Base-by-base conservation (phyloP, 2,797 vertebrate species). In the Phalanger gymnotis region DNA sequence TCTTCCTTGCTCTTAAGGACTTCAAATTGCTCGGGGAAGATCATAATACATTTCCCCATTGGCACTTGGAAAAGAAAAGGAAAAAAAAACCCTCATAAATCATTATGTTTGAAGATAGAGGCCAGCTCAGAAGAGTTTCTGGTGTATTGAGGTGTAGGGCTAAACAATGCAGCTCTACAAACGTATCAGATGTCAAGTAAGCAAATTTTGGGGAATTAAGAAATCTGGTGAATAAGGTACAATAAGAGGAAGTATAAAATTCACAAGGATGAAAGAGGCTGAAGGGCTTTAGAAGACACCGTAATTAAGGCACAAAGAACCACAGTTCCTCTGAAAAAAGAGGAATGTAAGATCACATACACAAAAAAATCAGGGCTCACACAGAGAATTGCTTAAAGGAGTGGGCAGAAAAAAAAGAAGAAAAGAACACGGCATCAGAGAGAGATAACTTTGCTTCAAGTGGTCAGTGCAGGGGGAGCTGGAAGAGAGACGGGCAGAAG, bases 211-310 rank as follows among this genome's bases (percentile, higher is more conserved):
- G 47, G 96, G 97, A 98, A 97, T 95, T 95, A 95, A 95, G 73
- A 94, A 97, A 98, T 97, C 97, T 97, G 92, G 97, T 97, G 97
- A 98, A 96, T 94, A 97, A 97, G 93, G 97, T 96, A 92, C 97
- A 95, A 95, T 92, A 97, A 97, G 96, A 98, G 93, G 97, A 96
- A 97, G 98, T 98, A 97, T 96, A 98, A 98, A 98, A 97, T 97
- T 97, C 96, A 95, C 89, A 92, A 96, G 93, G 98, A 97, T 97
- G 96, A 98, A 98, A 97, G 95, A 96, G 94, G 56, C 95, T 97
- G 97, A 96, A 94, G 96, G 97, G 97, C 98, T 95, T 95, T 95
- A 97, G 96, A 98, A 98, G 92, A 95, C 95, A 97, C 93, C 87
- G 90, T 96, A 98, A 98, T 97, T 98, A 98, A 97, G 1, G 54